A percentile compares a stretch with the other conserved stretches of the same genome.
These are phyloP conservation scores for Drosophila ironensis DNA, from an alignment of 1,140 invertebrate genomes.

Conservation along the genomic window DNA sequence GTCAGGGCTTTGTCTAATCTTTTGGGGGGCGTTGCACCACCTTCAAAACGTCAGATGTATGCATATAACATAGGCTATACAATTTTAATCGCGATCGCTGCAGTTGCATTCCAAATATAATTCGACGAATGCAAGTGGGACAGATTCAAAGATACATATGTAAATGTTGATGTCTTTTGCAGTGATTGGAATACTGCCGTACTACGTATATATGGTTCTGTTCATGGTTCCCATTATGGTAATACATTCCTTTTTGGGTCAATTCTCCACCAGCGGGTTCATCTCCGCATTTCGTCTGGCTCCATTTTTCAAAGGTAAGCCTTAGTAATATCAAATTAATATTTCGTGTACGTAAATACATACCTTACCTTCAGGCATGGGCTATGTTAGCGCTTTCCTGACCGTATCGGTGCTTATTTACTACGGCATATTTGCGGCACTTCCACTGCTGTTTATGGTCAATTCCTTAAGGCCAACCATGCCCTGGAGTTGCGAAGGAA, in stretches of 20 bases:
- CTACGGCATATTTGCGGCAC: conserved; percentile 58
- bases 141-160: too few species aligned
- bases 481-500: conserved; percentile 71
- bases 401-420: conserved; percentile 51
- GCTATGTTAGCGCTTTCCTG: conserved; percentile 60
- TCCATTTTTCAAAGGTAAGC: conserved; percentile 76
- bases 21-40: conserved; percentile 23
- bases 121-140: too few species aligned
- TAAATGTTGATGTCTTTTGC: not conserved
- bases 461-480: conserved; percentile 60
- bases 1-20: conserved; percentile 12
- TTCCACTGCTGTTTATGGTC: conserved; percentile 66
- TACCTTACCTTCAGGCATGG: conserved; percentile 51
- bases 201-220: conserved; percentile 54
- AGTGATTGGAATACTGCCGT: conserved; percentile 58
- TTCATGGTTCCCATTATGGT: conserved; percentile 69
- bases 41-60: too few species aligned
- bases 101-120: not conserved
- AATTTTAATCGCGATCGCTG: too few species aligned
- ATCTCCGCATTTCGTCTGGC: conserved; percentile 71
- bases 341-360: not conserved
- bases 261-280: conserved; percentile 77
- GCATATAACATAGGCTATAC: too few species aligned
- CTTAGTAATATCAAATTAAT: not conserved
- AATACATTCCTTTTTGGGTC: conserved; percentile 75